Base-by-base conservation (phyloP, 2,113 vertebrate species). In the Heterotis niloticus region DNA sequence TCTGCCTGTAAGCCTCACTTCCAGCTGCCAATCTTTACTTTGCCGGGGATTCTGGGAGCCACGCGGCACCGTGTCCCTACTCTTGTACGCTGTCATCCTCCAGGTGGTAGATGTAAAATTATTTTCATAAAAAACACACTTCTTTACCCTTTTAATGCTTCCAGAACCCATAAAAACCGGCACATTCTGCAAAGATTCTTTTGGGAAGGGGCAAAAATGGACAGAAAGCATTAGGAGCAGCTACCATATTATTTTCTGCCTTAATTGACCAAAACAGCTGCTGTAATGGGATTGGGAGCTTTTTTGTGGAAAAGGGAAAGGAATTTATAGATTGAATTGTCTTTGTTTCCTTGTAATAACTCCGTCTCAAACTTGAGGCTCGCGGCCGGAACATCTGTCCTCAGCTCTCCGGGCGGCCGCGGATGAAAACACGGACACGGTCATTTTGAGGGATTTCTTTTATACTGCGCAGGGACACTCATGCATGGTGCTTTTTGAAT, bases 401-500 rank as follows among this genome's bases (percentile, higher is more conserved):
- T 77, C 79, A 91, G 91, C 93, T 88, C 90, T 91, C 91, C 92
- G 92, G 93, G 90, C 93, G 92, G 93, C 92, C 92, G 94, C 93
- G 94, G 94, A 95, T 95, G 94, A 85, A 94, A 94, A 93, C 81
- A 82, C 91, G 93, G 94, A 94, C 94, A 93, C 94, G 94, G 94
- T 94, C 94, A 94, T 94, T 93, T 94, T 91, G 87, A 91, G 89
- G 29, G 91, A 23, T 88, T 93, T 93, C 89, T 94, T 93, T 95
- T 94, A 94, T 93, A 96, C 96, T 97, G 95, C 92, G 90, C 92
- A 88, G 92, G 90, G 91, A 98, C 96, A 95, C 93, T 96, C 96
- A 97, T 96, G 98, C 97, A 96, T 97, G 95, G 93, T 95, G 93
- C 93, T 95, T 96, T 96, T 92, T 95, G 96, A 98, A 97, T 98